Base-by-base conservation (phyloP, 2,797 vertebrate genomes). In the Odontamblyopus lacepedii region DNA sequence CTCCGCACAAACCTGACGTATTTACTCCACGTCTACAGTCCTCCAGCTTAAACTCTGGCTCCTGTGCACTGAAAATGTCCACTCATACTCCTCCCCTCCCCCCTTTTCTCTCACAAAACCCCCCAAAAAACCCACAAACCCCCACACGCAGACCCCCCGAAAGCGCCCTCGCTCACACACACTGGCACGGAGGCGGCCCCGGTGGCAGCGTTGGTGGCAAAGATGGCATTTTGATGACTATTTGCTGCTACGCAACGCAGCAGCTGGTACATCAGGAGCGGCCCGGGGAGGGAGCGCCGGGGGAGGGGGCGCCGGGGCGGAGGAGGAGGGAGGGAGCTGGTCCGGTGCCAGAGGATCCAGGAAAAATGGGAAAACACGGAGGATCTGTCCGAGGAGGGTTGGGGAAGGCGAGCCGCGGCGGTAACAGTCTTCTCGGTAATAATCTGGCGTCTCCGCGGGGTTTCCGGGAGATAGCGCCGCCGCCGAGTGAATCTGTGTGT, bases 201-300 rank as follows among this genome's bases (percentile, higher is more conserved):
- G 72, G 74, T 88, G 85, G 85, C 88, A 82, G 87, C 67, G 38
- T 83, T 82, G 74, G 82, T 85, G 86, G 81, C 77, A 83, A 87
- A 92, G 90, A 93, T 89, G 87, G 89, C 89, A 91, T 93, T 90
- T 91, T 90, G 89, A 92, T 87, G 92, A 88, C 91, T 89, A 87
- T 93, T 89, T 90, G 92, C 92, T 91, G 92, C 92, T 91, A 90
- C 75, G 89, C 90, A 85, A 91, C 85, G 76, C 86, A 89, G 91
- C 93, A 94, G 93, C 93, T 93, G 93, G 90, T 93, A 86, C 88
- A 87, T 85, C 87, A 79, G 76, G 85, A 89, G 83, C 85, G 71
- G 77, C 84, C 82, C 73, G 73, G 85, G 5, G 78, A 88, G 87
- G 68, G 78, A 29, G 72, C 38, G 72, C 75, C 67, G 83, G 82